A percentile compares a stretch with the other conserved stretches of the same genome.
These are phyloP conservation scores for Rhopalosiphum padi DNA, from an alignment of 1,140 invertebrate genomes.

Conservation along the genomic window DNA sequence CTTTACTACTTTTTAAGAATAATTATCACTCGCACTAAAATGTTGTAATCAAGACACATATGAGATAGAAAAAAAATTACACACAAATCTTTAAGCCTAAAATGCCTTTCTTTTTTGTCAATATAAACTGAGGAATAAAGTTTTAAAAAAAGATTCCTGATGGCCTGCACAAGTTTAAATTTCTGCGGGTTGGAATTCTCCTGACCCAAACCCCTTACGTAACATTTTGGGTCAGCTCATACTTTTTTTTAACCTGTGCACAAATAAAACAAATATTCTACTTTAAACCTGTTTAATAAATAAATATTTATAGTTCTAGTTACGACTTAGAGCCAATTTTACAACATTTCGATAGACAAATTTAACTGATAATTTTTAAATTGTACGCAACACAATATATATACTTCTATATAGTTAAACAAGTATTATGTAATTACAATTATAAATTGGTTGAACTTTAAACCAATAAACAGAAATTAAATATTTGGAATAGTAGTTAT, in stretches of 20 bases:
- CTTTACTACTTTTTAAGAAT: constrained; percentile 32
- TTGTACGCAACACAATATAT: neutral
- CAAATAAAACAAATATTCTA: constrained; percentile 56
- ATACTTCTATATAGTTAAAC: too few relatives aligned
- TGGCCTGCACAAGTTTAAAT: constrained; percentile 50
- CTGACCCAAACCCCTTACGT: constrained; percentile 50
- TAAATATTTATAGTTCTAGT: constrained; percentile 19
- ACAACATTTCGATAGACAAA: neutral
- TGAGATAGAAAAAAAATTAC: constrained; percentile 53
- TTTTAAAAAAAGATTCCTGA: constrained; percentile 52
- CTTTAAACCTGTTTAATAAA: constrained; percentile 35
- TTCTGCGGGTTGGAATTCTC: constrained; percentile 56
- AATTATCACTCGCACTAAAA: constrained; percentile 48
- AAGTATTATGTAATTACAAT: too few relatives aligned
- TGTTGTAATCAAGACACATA: constrained; percentile 36
- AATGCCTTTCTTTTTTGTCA: constrained; percentile 20
- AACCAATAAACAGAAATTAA: neutral
- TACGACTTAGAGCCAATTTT: constrained; percentile 44
- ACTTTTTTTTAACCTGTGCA: constrained; percentile 57
- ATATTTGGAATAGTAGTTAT: neutral
- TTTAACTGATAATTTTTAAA: neutral
- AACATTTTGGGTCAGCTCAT: constrained; percentile 53
- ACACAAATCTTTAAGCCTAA: constrained; percentile 46
- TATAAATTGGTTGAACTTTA: neutral
- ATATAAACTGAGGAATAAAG: constrained; percentile 50